Percentiles rank a stretch among this genome's conserved stretches.
These are phyloP conservation scores for Temnothorax curvispinosus DNA, from an alignment of 1,140 invertebrate genomes.

Conservation along the genomic window DNA sequence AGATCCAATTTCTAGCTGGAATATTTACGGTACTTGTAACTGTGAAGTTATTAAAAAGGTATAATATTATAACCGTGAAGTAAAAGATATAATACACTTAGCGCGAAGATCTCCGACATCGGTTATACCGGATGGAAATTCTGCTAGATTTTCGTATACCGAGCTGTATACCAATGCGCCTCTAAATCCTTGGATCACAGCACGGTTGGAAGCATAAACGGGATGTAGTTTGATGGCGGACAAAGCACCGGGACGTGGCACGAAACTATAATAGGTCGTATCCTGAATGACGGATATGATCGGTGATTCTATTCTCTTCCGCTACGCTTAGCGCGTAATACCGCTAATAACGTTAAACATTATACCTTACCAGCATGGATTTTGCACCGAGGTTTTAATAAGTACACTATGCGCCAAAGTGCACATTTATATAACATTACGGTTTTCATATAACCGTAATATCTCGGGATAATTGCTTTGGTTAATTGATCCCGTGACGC, in stretches of 20 bases:
- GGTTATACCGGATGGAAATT: neutral
- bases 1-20: neutral
- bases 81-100: neutral
- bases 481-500: neutral
- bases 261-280: slow-evolving; percentile 38
- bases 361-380: neutral
- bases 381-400: slow-evolving; percentile 17
- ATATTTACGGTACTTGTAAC: neutral
- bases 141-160: slow-evolving; percentile 5
- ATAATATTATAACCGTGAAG: too few species aligned
- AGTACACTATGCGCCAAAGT: neutral
- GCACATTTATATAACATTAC: neutral
- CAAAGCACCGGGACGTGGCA: slow-evolving; percentile 18
- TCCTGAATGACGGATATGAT: slow-evolving; percentile 31
- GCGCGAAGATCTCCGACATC: neutral
- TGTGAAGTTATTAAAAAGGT: neutral
- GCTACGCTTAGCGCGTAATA: slow-evolving; percentile 15
- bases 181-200: slow-evolving; percentile 36
- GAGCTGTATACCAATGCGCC: neutral
- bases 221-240: slow-evolving; percentile 31
- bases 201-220: slow-evolving; percentile 36
- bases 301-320: slow-evolving; percentile 43
- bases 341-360: slow-evolving; percentile 2
- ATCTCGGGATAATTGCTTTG: neutral
- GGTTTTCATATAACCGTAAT: neutral